Conservation (phyloP, 2,888 invertebrate genomes). For the Cephus pygmeus region DNA sequence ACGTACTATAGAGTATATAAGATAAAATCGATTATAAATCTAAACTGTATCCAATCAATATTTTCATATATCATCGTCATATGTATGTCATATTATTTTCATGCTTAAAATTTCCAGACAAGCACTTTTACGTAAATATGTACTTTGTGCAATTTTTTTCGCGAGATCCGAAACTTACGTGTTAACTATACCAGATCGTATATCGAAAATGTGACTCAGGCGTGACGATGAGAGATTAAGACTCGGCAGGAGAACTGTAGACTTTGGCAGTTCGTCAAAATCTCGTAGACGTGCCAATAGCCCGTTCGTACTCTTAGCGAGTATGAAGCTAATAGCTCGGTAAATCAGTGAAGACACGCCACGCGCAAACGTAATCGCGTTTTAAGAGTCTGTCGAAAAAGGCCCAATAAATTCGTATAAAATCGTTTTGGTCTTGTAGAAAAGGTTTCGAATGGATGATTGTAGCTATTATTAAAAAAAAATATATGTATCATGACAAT, state of each 20-base stretch:
- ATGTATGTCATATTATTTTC: background rate
- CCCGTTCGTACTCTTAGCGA: constrained; percentile 9
- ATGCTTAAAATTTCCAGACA: background rate
- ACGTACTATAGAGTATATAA: background rate
- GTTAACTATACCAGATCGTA: background rate
- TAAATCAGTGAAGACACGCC: constrained; percentile 33
- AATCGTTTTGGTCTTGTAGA: constrained; percentile 62
- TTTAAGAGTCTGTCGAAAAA: constrained; percentile 8
- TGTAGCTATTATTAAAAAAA: background rate
- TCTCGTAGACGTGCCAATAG: constrained; percentile 26
- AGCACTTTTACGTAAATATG: background rate
- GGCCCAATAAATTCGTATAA: background rate
- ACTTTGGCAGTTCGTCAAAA: constrained; percentile 40
- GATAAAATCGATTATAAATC: background rate
- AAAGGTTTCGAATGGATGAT: background rate
- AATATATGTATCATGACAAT: constrained; percentile 34
- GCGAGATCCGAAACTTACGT: background rate
- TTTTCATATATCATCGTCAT: background rate
- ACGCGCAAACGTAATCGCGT: constrained; percentile 17
- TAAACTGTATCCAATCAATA: background rate
- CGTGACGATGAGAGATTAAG: constrained; percentile 17
- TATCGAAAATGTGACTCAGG: constrained; percentile 2
- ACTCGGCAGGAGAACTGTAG: constrained; percentile 13
- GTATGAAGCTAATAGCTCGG: constrained; percentile 22
- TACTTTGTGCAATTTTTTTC: background rate